Percentiles rank a stretch among this genome's conserved stretches.
phyloP scores from a whole-genome alignment of 2,888 invertebrate genomes.

The Campaea margaritaria region DNA sequence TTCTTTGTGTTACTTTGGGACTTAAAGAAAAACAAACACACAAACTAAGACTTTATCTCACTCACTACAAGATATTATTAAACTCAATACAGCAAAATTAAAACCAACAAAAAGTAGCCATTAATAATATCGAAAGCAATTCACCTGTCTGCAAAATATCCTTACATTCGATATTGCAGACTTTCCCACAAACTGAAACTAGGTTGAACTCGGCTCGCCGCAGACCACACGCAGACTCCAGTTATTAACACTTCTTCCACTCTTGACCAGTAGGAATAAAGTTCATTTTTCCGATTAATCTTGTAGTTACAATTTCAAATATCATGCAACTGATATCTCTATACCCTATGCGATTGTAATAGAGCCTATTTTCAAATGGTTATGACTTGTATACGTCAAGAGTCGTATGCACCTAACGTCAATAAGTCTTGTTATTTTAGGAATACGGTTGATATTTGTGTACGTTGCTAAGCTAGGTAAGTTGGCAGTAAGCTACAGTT shows the following conservation, averaged over 20 bases:
- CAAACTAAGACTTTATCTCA: too few species aligned
- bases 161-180: conserved; percentile 30
- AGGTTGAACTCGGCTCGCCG: conserved; percentile 34
- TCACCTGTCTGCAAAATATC: conserved; percentile 48
- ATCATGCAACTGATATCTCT: conserved; percentile 1
- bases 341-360: conserved; percentile 6
- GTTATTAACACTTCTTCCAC: conserved; percentile 2
- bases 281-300: conserved; percentile 11
- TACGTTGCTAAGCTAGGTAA: conserved; percentile 17
- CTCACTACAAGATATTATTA: too few species aligned
- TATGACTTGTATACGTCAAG: conserved; percentile 1
- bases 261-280: neutral
- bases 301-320: neutral
- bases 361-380: conserved; percentile 29
- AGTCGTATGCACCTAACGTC: conserved; percentile 5
- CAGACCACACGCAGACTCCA: conserved; percentile 37
- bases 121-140: conserved; percentile 42
- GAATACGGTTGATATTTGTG: conserved; percentile 25
- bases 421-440: conserved; percentile 13
- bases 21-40: too few species aligned
- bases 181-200: conserved; percentile 48
- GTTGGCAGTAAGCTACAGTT: conserved; percentile 26
- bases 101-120: conserved; percentile 16
- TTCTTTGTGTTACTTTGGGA: too few species aligned
- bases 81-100: neutral